Evolutionary conservation across 2,113 vertebrate genomes (phyloP), one percentile per base, ranked within the genome.

Genomic region (Coregonus clupeaformis): DNA sequence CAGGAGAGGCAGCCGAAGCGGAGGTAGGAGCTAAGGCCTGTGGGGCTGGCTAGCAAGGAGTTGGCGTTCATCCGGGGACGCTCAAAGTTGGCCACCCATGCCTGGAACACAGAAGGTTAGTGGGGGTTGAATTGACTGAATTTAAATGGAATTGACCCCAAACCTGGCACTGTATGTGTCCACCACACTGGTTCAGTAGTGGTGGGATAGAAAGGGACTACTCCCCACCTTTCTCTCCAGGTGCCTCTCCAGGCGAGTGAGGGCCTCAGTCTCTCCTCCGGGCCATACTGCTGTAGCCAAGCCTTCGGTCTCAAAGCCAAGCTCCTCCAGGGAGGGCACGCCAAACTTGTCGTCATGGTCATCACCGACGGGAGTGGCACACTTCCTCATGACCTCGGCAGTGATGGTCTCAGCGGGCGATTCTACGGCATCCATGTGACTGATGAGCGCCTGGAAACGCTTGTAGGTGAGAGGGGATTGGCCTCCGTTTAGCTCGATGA

Each of bases 31-130:
- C 96, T 98, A 73, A 98, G 95, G 67, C 97, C 97, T 0, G 97
- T 97, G 12, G 97, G 96, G 82, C 95, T 98, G 70, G 97, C 97
- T 64, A 98, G 91, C 71, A 98, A 92, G 64, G 97, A 97, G 87
- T 96, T 98, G 0, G 97, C 94, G 68, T 97, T 99, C 96, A 98
- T 97, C 67, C 95, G 92, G 57, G 97, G 97, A 79, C 95, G 94
- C 90, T 99, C 97, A 80, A 96, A 98, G 88, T 98, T 98, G 79
- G 96, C 97, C 72, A 98, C 96, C 97, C 97, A 97, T 55, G 97
- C 97, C 97, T 97, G 89, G 20, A 85, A 88, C 81, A 83, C 4
- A 27, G 24, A 64, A 14, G n/a, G 27, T 9, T 62, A 12, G 3
- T n/a, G 12, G n/a, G n/a, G n/a, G n/a, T n/a, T 52, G 36, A 12